Conservation (phyloP, 2,888 invertebrate species). For the Tenthredo scrophulariae region DNA sequence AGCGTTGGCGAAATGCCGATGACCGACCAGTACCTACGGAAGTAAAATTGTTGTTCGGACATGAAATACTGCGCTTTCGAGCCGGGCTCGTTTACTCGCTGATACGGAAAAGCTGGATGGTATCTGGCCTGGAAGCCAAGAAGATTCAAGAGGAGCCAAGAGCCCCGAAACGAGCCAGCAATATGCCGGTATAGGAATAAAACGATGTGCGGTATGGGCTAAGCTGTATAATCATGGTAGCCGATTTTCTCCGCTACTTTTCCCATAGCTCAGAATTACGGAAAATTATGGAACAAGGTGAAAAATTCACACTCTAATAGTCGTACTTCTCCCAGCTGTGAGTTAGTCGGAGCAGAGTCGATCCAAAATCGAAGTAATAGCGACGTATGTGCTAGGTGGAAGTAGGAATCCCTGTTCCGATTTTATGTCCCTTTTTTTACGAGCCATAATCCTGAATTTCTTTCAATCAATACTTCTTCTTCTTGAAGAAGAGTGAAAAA, state of each 20-base stretch:
- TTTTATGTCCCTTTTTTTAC: constrained; percentile 26
- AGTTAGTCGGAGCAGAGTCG: neutral
- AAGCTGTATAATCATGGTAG: neutral
- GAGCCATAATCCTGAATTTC: neutral
- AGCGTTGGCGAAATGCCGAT: constrained; percentile 41
- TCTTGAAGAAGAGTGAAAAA: neutral
- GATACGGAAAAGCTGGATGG: constrained; percentile 74
- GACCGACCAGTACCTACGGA: constrained; percentile 35
- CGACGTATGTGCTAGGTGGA: neutral
- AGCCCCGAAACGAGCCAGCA: constrained; percentile 15
- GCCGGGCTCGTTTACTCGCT: constrained; percentile 70
- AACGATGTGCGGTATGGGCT: neutral
- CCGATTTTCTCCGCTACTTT: neutral
- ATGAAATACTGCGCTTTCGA: constrained; percentile 70
- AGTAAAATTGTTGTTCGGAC: constrained; percentile 70
- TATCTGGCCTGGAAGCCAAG: constrained; percentile 71
- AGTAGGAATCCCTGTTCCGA: constrained; percentile 37
- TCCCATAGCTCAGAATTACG: neutral
- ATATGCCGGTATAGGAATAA: constrained; percentile 33
- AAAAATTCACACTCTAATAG: neutral
- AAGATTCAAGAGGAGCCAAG: constrained; percentile 52
- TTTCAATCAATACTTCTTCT: neutral
- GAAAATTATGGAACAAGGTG: neutral
- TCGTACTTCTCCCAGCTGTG: neutral
- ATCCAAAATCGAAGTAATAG: neutral